These are phyloP conservation scores for Trichonephila clavata DNA, from an alignment of 1,140 invertebrate genomes.

Conservation along the genomic window DNA sequence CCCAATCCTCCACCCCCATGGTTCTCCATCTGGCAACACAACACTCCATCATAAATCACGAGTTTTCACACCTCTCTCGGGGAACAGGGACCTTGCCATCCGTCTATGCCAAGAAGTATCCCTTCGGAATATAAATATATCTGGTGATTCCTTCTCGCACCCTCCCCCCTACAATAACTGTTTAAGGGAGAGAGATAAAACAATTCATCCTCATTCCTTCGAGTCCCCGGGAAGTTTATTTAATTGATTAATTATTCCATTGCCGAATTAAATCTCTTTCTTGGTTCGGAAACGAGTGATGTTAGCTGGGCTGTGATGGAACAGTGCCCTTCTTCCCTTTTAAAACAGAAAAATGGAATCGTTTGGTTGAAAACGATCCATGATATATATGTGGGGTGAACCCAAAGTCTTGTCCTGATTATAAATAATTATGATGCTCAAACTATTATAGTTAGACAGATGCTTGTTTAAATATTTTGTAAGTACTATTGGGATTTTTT, in stretches of 20 bases:
- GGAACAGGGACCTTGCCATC: neutral
- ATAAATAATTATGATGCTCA: too few relatives aligned
- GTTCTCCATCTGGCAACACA: neutral
- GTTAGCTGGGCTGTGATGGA: too few relatives aligned
- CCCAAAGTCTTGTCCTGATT: too few relatives aligned
- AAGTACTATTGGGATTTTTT: too few relatives aligned
- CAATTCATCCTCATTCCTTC: slow-evolving; percentile 43
- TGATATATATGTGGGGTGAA: too few relatives aligned
- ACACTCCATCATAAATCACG: slow-evolving; percentile 11
- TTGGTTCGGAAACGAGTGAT: neutral
- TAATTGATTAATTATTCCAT: slow-evolving; percentile 56
- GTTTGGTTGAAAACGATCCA: too few relatives aligned
- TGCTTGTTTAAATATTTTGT: too few relatives aligned
- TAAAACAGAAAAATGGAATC: too few relatives aligned
- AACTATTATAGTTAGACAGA: too few relatives aligned
- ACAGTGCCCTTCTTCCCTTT: too few relatives aligned
- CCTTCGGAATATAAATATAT: slow-evolving; percentile 40
- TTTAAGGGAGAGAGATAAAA: slow-evolving; percentile 45
- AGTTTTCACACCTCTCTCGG: neutral
- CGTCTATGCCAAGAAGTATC: slow-evolving; percentile 11
- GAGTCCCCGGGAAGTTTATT: slow-evolving; percentile 6
- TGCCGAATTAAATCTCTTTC: neutral
- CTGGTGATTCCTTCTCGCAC: neutral
- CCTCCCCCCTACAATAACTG: slow-evolving; percentile 11
- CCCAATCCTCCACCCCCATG: neutral